Conservation (phyloP, 2,797 vertebrate species). For the Allenopithecus nigroviridis region DNA sequence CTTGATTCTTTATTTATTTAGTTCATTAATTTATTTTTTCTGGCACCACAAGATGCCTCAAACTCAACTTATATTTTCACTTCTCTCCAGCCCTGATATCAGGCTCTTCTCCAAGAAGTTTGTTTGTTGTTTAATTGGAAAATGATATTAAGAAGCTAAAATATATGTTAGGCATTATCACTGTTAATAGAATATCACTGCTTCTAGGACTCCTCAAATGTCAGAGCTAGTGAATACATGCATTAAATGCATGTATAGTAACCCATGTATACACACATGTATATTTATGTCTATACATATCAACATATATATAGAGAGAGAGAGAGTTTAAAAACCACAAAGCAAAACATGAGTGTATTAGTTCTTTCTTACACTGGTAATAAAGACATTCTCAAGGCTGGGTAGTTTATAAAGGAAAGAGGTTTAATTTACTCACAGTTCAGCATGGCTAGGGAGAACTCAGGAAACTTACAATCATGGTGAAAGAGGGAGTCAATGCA, state of each 20-base stretch:
- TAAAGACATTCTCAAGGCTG: not conserved
- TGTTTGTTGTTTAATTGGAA: not conserved
- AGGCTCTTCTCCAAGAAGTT: not conserved
- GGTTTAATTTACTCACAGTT: not conserved
- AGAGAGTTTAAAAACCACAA: not conserved
- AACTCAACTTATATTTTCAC: not conserved
- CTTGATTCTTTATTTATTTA: not conserved
- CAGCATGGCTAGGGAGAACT: not conserved
- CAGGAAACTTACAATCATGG: not conserved
- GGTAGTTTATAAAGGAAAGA: not conserved
- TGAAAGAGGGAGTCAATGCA: not conserved
- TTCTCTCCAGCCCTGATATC: not conserved
- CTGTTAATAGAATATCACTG: not conserved
- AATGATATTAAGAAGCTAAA: not conserved
- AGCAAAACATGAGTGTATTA: not conserved
- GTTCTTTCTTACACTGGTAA: not conserved
- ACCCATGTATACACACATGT: not conserved
- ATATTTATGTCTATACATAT: not conserved
- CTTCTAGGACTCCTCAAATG: not conserved
- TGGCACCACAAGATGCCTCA: not conserved
- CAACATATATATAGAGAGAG: not conserved
- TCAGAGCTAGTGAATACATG: not conserved
- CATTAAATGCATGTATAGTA: not conserved
- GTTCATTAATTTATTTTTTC: not conserved
- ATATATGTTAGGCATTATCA: not conserved